Evolutionary conservation across 2,113 vertebrate genomes (phyloP).

Genomic region (Arenaria interpres): DNA sequence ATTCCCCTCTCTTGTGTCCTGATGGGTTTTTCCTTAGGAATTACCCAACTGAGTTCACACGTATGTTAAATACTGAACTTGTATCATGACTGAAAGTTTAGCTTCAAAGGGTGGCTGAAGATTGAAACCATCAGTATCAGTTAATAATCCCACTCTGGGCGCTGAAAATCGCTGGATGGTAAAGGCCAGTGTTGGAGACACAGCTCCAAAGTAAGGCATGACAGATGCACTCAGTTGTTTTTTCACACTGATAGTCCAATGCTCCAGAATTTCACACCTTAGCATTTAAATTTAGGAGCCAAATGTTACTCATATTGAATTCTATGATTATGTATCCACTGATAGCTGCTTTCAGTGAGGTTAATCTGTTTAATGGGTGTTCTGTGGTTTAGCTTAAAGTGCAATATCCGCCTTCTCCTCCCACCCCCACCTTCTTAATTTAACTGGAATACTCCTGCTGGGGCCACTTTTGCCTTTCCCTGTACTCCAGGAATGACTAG

Average conservation of each 20-base stretch:
- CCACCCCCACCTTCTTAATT: not conserved
- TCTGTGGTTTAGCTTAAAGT: not conserved
- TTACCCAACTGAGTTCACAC: conserved; percentile 3
- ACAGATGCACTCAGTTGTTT: not conserved
- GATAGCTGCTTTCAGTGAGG: not conserved
- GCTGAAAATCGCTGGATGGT: not conserved
- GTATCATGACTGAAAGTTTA: not conserved
- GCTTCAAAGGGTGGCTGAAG: not conserved
- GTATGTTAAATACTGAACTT: not conserved
- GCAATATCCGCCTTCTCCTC: not conserved
- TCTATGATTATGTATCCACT: not conserved
- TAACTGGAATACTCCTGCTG: not conserved
- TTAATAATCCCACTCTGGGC: not conserved
- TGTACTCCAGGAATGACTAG: not conserved
- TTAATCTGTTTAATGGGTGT: not conserved
- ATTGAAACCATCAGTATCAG: not conserved
- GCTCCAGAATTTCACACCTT: not conserved
- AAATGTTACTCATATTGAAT: not conserved
- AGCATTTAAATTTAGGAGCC: not conserved
- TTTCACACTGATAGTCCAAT: not conserved
- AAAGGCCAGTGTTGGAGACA: not conserved
- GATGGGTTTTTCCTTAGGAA: conserved; percentile 50
- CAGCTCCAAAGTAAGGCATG: not conserved
- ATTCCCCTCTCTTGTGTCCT: conserved; percentile 14
- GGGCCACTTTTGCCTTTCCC: not conserved